Conservation (phyloP, 1,140 invertebrate species). For the Tachypleus tridentatus region DNA sequence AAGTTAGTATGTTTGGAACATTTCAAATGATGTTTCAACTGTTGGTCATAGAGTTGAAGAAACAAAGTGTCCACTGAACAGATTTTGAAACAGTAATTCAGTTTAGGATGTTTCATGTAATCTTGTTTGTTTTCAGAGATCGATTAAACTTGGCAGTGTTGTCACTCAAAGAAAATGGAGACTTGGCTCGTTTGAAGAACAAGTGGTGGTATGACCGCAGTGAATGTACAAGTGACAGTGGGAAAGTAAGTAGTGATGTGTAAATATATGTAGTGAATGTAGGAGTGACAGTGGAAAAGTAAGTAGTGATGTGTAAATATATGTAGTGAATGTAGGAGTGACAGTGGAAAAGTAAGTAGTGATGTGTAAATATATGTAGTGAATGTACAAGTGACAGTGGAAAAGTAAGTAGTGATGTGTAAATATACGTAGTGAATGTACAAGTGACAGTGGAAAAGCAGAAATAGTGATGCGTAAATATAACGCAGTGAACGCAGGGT, state of each 20-base stretch:
- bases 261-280: background rate
- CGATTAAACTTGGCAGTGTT: slow-evolving; percentile 80
- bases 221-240: slow-evolving; percentile 24
- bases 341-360: no score
- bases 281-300: no score
- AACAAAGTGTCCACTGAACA: background rate
- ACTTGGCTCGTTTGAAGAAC: slow-evolving; percentile 75
- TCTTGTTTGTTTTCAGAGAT: slow-evolving; percentile 31
- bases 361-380: no score
- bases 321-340: no score
- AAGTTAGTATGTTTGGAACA: no score
- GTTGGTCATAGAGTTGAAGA: background rate
- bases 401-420: no score
- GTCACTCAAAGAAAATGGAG: slow-evolving; percentile 79
- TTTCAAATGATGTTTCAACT: background rate
- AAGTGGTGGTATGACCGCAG: slow-evolving; percentile 77
- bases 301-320: no score
- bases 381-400: no score
- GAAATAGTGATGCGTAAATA: no score
- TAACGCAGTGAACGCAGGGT: no score
- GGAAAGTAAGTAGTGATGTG: slow-evolving; percentile 13
- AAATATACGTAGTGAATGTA: no score
- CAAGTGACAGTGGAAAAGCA: no score
- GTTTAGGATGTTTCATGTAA: background rate
- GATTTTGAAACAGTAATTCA: background rate